Percentiles rank a stretch among this genome's conserved stretches.
Conservation (phyloP, 2,797 vertebrate species). For the Austrolebias charrua region DNA sequence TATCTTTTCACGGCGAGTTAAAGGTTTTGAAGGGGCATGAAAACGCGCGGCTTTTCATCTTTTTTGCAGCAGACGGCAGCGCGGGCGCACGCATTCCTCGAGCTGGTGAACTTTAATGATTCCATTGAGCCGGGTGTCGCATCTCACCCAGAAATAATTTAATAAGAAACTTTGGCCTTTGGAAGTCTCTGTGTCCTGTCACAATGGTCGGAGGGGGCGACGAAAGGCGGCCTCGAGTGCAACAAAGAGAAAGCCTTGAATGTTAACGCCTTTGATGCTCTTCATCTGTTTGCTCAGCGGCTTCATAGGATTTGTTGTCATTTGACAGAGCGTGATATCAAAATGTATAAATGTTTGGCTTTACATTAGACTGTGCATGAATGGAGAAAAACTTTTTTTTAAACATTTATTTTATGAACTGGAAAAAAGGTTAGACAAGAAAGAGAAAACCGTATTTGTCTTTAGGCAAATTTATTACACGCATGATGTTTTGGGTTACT, state of each 20-base stretch:
- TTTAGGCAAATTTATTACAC: neutral
- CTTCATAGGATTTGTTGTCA: conserved; percentile 69
- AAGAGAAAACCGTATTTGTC: neutral
- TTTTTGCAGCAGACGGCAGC: conserved; percentile 73
- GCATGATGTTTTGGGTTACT: neutral
- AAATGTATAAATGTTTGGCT: conserved; percentile 58
- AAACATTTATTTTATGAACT: too few species aligned
- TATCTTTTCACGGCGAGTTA: conserved; percentile 99
- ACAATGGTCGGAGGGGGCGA: conserved; percentile 78
- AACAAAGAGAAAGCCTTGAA: conserved; percentile 77
- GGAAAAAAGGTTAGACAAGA: too few species aligned
- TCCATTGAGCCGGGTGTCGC: conserved; percentile 83
- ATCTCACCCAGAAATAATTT: conserved; percentile 90
- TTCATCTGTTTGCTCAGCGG: conserved; percentile 71
- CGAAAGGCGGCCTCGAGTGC: conserved; percentile 71
- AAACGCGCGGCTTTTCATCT: conserved; percentile 87
- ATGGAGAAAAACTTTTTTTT: too few species aligned
- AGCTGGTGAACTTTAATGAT: conserved; percentile 89
- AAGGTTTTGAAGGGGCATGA: conserved; percentile 86
- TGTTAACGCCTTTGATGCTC: conserved; percentile 71
- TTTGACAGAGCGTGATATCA: conserved; percentile 62
- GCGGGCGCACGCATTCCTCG: conserved; percentile 76
- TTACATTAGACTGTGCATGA: neutral
- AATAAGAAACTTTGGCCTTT: conserved; percentile 84
- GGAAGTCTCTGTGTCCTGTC: conserved; percentile 79